These are phyloP conservation scores for Andricus grossulariae DNA, from an alignment of 1,140 invertebrate genomes.

Conservation along the genomic window DNA sequence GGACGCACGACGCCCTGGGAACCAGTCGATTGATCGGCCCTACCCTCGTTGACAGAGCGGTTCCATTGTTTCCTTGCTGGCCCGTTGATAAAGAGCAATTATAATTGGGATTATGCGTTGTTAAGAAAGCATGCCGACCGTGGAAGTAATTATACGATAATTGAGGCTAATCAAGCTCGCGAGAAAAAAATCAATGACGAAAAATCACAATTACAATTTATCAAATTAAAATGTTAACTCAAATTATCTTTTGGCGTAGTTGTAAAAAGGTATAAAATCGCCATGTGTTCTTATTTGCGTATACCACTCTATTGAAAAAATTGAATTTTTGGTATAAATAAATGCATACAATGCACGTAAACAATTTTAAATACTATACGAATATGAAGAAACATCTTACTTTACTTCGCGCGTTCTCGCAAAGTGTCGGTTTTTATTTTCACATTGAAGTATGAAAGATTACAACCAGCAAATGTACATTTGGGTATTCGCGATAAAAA, in stretches of 20 bases:
- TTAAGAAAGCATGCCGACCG: conserved; percentile 20
- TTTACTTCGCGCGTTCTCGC: no score
- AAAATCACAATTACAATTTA: not conserved
- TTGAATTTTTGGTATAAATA: no score
- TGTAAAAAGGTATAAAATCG: no score
- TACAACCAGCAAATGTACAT: not conserved
- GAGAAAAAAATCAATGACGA: conserved; percentile 16
- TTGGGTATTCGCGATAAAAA: not conserved
- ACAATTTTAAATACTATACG: no score
- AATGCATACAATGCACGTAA: no score
- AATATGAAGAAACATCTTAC: no score
- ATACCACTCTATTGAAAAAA: no score
- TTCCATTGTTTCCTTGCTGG: conserved; percentile 11
- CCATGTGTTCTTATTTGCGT: no score
- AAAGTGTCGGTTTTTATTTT: not conserved
- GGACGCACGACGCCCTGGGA: not conserved
- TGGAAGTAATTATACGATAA: conserved; percentile 18
- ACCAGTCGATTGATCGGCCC: conserved; percentile 13
- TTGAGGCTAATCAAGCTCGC: conserved; percentile 23
- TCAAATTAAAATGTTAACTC: not conserved
- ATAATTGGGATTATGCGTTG: conserved; percentile 23
- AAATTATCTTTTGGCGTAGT: no score
- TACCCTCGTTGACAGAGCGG: conserved; percentile 22
- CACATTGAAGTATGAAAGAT: not conserved
- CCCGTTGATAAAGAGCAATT: conserved; percentile 4